These are phyloP conservation scores for Myotis lucifugus DNA, from an alignment of 2,113 vertebrate genomes.

Conservation along the genomic window DNA sequence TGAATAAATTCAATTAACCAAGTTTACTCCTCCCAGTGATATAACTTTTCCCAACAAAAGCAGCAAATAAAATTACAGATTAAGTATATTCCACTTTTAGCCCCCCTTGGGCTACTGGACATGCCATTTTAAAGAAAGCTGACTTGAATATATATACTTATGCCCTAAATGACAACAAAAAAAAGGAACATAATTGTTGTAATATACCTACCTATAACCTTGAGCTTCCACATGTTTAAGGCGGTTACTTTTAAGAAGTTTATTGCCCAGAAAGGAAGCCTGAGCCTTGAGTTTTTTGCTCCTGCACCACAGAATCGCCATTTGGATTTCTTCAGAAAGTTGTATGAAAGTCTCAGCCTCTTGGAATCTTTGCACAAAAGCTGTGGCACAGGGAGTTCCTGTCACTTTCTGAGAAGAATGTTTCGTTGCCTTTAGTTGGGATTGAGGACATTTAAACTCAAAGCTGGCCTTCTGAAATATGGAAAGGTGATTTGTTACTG, in stretches of 20 bases:
- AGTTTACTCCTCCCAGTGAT: not conserved
- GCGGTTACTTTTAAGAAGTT: slow-evolving; percentile 86
- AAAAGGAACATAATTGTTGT: slow-evolving; percentile 2
- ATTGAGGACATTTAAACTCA: slow-evolving; percentile 40
- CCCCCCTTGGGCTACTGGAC: not conserved
- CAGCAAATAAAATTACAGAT: not conserved
- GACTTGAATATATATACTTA: not conserved
- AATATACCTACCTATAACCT: slow-evolving; percentile 83
- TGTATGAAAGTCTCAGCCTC: slow-evolving; percentile 78
- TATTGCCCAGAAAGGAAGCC: slow-evolving; percentile 83
- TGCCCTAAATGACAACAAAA: not conserved
- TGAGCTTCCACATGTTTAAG: slow-evolving; percentile 86
- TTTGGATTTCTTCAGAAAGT: slow-evolving; percentile 83
- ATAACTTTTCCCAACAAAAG: not conserved
- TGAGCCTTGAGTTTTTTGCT: slow-evolving; percentile 78
- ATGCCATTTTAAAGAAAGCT: not conserved
- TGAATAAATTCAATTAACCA: not conserved
- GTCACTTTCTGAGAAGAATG: slow-evolving; percentile 27
- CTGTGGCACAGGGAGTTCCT: not conserved
- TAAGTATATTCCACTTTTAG: not conserved
- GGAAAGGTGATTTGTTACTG: not conserved
- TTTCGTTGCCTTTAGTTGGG: not conserved
- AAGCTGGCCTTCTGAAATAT: slow-evolving; percentile 75
- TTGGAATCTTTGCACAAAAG: slow-evolving; percentile 79
- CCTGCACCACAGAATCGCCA: slow-evolving; percentile 83